Evolutionary conservation across 2,797 vertebrate genomes (phyloP), one percentile per base, ranked within the genome.

Genomic region (Euthynnus affinis): DNA sequence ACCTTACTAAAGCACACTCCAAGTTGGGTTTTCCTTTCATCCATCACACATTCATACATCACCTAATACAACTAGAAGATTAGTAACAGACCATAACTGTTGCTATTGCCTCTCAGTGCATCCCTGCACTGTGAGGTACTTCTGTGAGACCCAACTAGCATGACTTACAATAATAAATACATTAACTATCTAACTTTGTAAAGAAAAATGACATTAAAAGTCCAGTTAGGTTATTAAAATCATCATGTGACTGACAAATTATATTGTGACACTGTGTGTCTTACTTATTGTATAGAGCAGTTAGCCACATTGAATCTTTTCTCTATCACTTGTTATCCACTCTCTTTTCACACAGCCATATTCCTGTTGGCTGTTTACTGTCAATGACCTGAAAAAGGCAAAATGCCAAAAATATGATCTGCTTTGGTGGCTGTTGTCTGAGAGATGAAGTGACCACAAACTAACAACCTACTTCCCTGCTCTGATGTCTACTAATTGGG

Each of bases 401-500:
- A 52, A 42, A 2, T 6, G 3, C 27, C 46, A 72, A 58, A 63
- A 6, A 53, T 15, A 64, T 58, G 10, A 72, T 66, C 23, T 2
- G 17, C 48, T 32, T 23, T 46, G 27, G 40, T 73, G 64, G 58
- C 29, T 42, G 53, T 37, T 53, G 25, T 51, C 23, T 22, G n/a
- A 68, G 23, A 17, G 40, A 73, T 22, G 20, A 61, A 14, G 18
- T 70, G 17, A 44, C 25, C 58, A 71, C 25, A 68, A 63, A 65
- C 62, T 61, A 58, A 56, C 34, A 72, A 34, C 17, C 40, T 57
- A 62, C 64, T 56, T 78, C 73, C n/a, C 49, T 49, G 18, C 49
- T 68, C 9, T 55, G 12, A 44, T 53, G 29, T 48, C 20, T 25
- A 14, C 23, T 23, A 78, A 79, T 1, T 59, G 29, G 57, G 25